Evolutionary conservation across 2,888 invertebrate species (phyloP).

Genomic region (Sphecodes monilicornis): DNA sequence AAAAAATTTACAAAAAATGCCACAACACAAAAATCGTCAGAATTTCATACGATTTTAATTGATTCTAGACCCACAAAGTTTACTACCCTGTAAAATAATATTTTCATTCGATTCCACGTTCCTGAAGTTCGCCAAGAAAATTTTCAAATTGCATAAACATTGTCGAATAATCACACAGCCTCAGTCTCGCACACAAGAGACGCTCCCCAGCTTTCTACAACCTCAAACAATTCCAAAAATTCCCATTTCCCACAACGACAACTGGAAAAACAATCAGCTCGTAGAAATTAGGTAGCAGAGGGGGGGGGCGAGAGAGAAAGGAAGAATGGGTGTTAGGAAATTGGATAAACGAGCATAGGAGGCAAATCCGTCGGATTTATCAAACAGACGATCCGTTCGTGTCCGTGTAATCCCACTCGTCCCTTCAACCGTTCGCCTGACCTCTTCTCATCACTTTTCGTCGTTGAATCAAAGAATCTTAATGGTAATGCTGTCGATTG

Average conservation of each 20-base stretch:
- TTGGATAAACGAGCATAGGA: constrained; percentile 11
- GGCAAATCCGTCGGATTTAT: background rate
- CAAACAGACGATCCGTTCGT: constrained; percentile 20
- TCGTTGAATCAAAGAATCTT: constrained; percentile 62
- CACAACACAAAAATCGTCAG: no score
- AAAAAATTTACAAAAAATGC: no score
- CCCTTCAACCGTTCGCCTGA: constrained; percentile 36
- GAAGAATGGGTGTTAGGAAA: constrained; percentile 19
- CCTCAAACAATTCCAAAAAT: background rate
- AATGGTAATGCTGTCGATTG: constrained; percentile 57
- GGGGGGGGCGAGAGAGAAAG: no score
- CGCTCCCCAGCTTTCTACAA: no score
- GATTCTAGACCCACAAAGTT: no score
- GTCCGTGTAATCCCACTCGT: constrained; percentile 4
- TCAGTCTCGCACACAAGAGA: no score
- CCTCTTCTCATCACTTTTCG: constrained; percentile 34
- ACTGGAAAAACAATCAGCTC: background rate
- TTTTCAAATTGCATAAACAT: no score
- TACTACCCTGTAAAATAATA: no score
- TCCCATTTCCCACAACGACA: background rate
- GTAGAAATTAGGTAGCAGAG: background rate
- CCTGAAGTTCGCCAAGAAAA: no score
- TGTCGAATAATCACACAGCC: no score
- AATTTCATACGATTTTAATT: no score
- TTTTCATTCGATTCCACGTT: no score